Percentiles rank a stretch among this genome's conserved stretches.
Evolutionary conservation across 1,140 invertebrate genomes (phyloP).

Genomic region (Brachionus koreanus): DNA sequence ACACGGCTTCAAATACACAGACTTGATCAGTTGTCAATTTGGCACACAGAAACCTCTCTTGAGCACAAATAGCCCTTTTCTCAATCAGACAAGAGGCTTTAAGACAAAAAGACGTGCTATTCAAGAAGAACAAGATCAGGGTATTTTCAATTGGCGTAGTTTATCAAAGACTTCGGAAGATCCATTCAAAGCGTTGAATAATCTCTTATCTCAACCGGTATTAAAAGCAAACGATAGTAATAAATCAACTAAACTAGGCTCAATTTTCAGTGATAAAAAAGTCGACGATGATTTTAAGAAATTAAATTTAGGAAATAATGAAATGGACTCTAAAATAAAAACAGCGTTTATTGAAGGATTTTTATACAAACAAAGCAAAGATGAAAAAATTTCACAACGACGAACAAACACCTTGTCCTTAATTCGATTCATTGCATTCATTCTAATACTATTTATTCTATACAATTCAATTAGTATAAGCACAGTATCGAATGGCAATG

Average conservation of each 20-base stretch:
- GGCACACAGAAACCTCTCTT: not conserved
- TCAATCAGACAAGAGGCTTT: not conserved
- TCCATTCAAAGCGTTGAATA: conserved; percentile 3
- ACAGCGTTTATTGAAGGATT: conserved; percentile 35
- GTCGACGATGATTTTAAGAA: not conserved
- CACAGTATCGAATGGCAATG: conserved; percentile 46
- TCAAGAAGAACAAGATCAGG: not conserved
- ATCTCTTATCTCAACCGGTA: not conserved
- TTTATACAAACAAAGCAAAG: conserved; percentile 15
- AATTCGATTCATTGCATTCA: not conserved
- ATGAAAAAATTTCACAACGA: not conserved
- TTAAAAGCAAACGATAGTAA: not conserved
- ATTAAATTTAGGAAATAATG: conserved; percentile 15
- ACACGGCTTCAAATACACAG: not conserved
- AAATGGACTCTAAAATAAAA: conserved; percentile 27
- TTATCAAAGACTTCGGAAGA: not conserved
- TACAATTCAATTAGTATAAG: conserved; percentile 48
- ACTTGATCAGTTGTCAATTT: not conserved
- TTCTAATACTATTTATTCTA: conserved; percentile 45
- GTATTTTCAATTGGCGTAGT: not conserved
- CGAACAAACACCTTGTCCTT: conserved; percentile 2
- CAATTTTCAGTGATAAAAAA: conserved; percentile 1
- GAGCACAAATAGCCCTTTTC: not conserved
- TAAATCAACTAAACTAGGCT: not conserved
- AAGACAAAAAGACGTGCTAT: not conserved